phyloP scores from a whole-genome alignment of 2,113 vertebrate genomes.

The Colius striatus region DNA sequence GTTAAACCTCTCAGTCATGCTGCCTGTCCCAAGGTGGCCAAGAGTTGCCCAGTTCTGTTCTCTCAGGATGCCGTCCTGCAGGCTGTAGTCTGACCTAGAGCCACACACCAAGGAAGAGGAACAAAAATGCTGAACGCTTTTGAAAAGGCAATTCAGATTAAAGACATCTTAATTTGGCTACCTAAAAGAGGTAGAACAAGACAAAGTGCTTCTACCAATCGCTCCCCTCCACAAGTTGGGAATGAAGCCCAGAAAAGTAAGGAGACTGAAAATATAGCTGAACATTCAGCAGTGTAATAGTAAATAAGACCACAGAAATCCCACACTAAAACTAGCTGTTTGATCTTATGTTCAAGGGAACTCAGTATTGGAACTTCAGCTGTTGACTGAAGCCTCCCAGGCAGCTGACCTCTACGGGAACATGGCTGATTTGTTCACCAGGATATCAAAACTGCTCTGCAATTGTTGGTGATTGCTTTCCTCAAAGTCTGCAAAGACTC shows the following conservation, averaged over 20 bases:
- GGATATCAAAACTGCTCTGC: background rate
- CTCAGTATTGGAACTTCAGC: no score
- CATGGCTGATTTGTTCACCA: background rate
- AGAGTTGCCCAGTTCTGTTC: background rate
- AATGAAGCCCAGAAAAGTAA: background rate
- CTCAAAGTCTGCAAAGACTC: background rate
- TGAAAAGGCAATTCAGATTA: background rate
- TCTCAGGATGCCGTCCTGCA: background rate
- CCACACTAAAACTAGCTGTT: background rate
- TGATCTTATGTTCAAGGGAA: background rate
- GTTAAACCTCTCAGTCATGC: background rate
- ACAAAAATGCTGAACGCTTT: background rate
- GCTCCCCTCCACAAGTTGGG: background rate
- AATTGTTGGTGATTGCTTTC: background rate
- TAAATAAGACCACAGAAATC: background rate
- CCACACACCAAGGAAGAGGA: background rate
- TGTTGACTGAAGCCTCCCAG: background rate
- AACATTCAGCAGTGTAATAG: background rate
- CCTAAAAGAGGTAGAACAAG: background rate
- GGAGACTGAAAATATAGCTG: background rate
- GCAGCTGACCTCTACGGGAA: background rate
- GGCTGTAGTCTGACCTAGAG: background rate
- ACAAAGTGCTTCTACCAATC: background rate
- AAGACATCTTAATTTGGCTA: background rate
- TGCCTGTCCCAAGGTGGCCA: background rate